Base-by-base conservation (phyloP, 2,888 invertebrate species). In the Drosophila subsilvestris region DNA sequence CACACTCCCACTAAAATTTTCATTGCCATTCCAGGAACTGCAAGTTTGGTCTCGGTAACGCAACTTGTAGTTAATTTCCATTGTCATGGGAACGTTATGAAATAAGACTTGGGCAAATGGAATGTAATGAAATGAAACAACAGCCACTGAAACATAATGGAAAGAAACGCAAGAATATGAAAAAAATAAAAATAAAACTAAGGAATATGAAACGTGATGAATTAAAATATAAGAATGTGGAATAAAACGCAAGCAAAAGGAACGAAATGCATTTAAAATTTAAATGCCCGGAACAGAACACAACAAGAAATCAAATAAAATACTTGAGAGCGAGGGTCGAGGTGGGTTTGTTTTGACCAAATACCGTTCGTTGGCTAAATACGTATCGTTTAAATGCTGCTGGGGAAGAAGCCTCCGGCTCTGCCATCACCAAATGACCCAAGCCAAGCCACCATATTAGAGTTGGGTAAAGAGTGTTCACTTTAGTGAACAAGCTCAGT, bases 1-100 rank as follows among this genome's bases (percentile, higher is more conserved):
- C 20, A 32, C 50, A 37, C 22, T 20, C 22, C 65, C 12, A 29
- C 32, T 17, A 37, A 37, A 6, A 37, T n/a, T 37, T n/a, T 5
- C 37, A 55, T 14, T 48, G 25, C 12, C 20, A 22, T 14, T 20
- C 22, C 12, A 10, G 25, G 48, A 20, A 43, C 42, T 12, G 17
- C 27, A 55, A 29, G 63, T 68, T 27, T 63, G 63, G 61, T 57
- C 67, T 70, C 68, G 66, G 67, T 86, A 62, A 74, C 67, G 79
- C 79, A 79, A 75, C 80, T 55, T 75, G 80, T 86, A 86, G 78
- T 84, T 84, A 78, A 85, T 82, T 85, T 86, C 83, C 84, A 85
- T 79, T 85, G 75, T 71, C 76, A 71, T 68, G 63, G 55, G 51
- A 56, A 60, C 56, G 45, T 54, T 74, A 53, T 49, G 58, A 70